phyloP scores from a whole-genome alignment of 2,113 vertebrate genomes.

The Gymnocephalus cernua region DNA sequence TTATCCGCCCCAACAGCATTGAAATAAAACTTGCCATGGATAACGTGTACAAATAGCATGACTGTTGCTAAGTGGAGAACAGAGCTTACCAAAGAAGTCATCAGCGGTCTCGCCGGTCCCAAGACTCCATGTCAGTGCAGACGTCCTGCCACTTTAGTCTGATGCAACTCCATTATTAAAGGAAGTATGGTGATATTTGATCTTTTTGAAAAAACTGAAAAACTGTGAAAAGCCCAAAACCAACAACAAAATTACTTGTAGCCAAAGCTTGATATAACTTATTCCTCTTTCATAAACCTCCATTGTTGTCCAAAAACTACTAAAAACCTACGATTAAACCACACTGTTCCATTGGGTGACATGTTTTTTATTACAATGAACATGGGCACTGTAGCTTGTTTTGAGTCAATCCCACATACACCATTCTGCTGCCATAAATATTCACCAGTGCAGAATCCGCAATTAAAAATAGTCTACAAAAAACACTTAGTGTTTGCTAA shows the following conservation, averaged over 20 bases:
- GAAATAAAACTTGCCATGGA: not conserved
- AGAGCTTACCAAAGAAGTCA: not conserved
- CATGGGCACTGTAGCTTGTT: not conserved
- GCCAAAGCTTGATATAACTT: not conserved
- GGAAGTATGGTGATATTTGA: not conserved
- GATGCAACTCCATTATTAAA: not conserved
- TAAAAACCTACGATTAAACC: not conserved
- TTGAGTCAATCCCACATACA: not conserved
- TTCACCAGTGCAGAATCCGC: not conserved
- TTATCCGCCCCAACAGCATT: not conserved
- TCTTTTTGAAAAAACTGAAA: no score
- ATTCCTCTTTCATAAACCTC: not conserved
- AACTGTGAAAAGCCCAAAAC: not conserved
- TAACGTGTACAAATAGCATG: not conserved
- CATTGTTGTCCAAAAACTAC: not conserved
- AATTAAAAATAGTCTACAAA: not conserved
- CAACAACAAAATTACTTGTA: not conserved
- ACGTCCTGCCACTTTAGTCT: not conserved
- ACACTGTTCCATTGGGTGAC: not conserved
- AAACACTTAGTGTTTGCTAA: no score
- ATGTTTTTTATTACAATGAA: not conserved
- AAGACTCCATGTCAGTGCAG: slow-evolving; percentile 2
- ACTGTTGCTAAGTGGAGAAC: not conserved
- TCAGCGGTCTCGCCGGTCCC: slow-evolving; percentile 4
- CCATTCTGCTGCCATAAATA: not conserved